Base-by-base conservation (phyloP, 2,113 vertebrate genomes). In the Butastur rufipennis region DNA sequence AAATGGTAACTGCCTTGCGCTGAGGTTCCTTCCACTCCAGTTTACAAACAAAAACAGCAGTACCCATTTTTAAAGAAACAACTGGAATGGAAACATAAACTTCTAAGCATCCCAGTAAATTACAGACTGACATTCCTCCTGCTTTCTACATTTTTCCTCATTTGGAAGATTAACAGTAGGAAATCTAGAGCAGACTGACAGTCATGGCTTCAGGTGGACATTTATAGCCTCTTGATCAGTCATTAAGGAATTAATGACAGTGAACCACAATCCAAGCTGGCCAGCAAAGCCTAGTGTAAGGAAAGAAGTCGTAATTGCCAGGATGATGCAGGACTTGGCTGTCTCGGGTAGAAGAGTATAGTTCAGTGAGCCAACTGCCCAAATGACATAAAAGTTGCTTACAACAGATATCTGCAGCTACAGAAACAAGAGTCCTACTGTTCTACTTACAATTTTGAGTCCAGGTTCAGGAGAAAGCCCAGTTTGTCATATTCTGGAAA, bases 381-480 rank as follows among this genome's bases (percentile, higher is more conserved):
- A 56, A n/a, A 34, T 43, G 52, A 79, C 34, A 32, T 5, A 19
- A 14, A 63, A 79, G 36, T 26, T 87, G 66, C 19, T 87, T 88
- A 66, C 29, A 86, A 87, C 12, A 87, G 6, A 92, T 91, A 74
- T 17, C 9, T 56, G 31, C 48, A 80, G 85, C 11, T 87, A 81
- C 13, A 78, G 50, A 84, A 92, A 78, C 18, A 48, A 40, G 23
- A 86, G 45, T 84, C 91, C 71, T 59, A 65, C 86, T 50, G 50
- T 56, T 96, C 70, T 98, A 99, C 99, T 99, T 98, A 99, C 99
- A 99, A 94, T 98, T 99, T 99, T 74, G 98, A 98, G 92, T 99
- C 99, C 98, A 99, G 97, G 96, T 99, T 99, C 98, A 99, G 98
- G 94, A 99, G 98, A 97, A 99, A 99, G 93, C 99, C 99, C 97